Evolutionary conservation across 2,888 invertebrate species (phyloP), one percentile per base, ranked within the genome.

Genomic region (Mythimna lalbum): DNA sequence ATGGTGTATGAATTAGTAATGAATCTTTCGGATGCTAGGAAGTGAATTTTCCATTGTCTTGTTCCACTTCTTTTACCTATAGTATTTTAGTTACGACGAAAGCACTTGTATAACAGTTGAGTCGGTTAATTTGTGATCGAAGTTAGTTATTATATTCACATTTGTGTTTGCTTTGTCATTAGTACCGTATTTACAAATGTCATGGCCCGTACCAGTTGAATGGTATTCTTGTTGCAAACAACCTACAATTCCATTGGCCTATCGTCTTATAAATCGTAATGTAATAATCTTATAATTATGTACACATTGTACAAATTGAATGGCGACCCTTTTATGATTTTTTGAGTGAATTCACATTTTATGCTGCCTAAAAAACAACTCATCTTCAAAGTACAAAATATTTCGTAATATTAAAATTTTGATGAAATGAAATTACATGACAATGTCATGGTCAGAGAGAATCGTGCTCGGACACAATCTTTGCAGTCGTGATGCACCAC

Each of bases 381-480:
- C 36, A 5, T 73, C 63, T 62, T 69, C 6, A 78, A 67, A 66
- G 52, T 62, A 53, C 21, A 69, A 70, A 67, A 70, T 73, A 69
- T 84, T 82, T 79, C 64, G 50, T 69, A 78, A 83, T 69, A 78
- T 68, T 72, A 68, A 78, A 76, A 80, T 75, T 63, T 73, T 87
- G 89, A 90, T 87, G 84, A 88, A 89, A 88, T 89, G 85, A 89
- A 88, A 88, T 91, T 88, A 93, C 91, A 89, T 85, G 84, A 93
- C 94, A 94, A 93, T 94, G 95, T 94, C 94, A 95, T 88, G 94
- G 94, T 87, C 93, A 90, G 87, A 91, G 86, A 88, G 85, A 90
- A 87, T 91, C 93, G 92, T 93, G 93, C 86, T 84, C 87, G 80
- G 83, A 87, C 85, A 86, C 83, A 82, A 85, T 86, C 82, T 76